These are phyloP conservation scores for Crossaster papposus DNA, from an alignment of 53 echinoderm and acorn worm species.

Conservation along the genomic window DNA sequence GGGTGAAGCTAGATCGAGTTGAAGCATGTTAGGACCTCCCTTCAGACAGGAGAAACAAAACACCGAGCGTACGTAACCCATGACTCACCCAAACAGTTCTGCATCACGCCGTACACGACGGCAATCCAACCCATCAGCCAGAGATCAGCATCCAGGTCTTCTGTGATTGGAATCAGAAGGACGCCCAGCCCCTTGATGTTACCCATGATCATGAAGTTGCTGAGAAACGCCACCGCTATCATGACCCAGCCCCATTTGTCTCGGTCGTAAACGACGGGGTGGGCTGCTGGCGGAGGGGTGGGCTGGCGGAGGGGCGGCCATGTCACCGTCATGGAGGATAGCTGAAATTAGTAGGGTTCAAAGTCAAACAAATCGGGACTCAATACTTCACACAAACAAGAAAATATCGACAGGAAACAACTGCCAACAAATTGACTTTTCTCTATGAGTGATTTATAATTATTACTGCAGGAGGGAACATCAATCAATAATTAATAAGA, in stretches of 20 bases:
- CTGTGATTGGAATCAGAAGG: constrained; percentile 2
- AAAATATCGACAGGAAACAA: no score
- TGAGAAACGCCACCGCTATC: constrained; percentile 1
- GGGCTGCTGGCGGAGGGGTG: not conserved
- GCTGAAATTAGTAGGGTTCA: no score
- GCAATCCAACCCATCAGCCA: constrained; percentile 25
- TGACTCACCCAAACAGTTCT: constrained; percentile 22
- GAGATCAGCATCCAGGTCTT: constrained; percentile 9
- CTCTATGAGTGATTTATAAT: no score
- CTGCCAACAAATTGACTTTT: no score
- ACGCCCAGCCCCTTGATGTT: constrained; percentile 22
- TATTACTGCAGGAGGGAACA: no score
- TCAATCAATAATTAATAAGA: no score
- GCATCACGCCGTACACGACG: constrained; percentile 1
- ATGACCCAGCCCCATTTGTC: constrained; percentile 13
- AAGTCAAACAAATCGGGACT: no score
- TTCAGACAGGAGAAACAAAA: not conserved
- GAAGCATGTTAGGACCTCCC: not conserved
- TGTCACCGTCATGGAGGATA: no score
- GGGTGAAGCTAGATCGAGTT: no score
- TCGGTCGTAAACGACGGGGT: not conserved
- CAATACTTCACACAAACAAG: no score
- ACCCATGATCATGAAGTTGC: not conserved
- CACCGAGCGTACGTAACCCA: not conserved
- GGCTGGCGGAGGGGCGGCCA: not conserved